These are phyloP conservation scores for Aphodius granarius DNA, from an alignment of 2,888 invertebrate genomes.

Conservation along the genomic window DNA sequence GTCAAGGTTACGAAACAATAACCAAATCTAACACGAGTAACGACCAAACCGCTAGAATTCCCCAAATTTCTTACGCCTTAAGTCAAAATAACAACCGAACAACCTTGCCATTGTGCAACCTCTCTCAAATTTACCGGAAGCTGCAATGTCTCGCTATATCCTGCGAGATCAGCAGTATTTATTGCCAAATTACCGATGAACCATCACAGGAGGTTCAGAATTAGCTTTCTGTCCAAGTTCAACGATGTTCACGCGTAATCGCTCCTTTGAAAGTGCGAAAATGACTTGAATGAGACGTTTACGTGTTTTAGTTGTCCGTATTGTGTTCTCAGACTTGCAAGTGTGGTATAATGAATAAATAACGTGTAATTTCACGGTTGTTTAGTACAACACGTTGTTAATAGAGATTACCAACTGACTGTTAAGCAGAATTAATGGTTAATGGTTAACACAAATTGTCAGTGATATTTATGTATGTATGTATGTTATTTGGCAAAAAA, in stretches of 20 bases:
- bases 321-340: not conserved
- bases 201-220: not conserved
- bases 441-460: no score
- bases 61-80: not conserved
- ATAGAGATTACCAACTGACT: no score
- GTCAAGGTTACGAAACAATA: not conserved
- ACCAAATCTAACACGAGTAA: not conserved
- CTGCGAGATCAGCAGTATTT: not conserved
- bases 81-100: not conserved
- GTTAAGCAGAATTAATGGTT: no score
- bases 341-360: not conserved
- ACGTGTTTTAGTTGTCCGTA: not conserved
- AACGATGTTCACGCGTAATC: not conserved
- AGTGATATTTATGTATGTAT: no score
- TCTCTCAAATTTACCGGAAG: not conserved
- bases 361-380: not conserved
- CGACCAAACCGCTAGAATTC: not conserved
- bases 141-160: not conserved
- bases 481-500: no score
- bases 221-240: not conserved
- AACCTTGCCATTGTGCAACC: not conserved
- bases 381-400: not conserved
- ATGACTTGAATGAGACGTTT: not conserved
- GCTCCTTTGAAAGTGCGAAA: not conserved
- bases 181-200: not conserved